Base-by-base conservation (phyloP, 2,888 invertebrate species). In the Pachymerium ferrugineum region DNA sequence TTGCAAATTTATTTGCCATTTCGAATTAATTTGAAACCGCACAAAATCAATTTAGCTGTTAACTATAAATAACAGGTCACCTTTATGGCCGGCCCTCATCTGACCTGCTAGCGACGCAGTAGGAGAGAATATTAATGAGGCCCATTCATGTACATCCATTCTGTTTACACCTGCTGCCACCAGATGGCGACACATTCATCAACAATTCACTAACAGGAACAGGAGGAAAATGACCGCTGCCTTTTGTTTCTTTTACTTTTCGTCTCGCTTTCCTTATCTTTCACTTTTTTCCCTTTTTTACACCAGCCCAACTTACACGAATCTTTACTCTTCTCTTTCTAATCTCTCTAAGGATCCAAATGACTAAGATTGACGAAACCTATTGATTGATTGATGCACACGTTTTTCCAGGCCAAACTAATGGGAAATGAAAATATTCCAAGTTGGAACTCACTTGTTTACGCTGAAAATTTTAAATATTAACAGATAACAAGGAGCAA, bases 41-140 rank as follows among this genome's bases (percentile, higher is more conserved):
- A 62, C 62, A 62, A 62, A 62, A 62, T 62, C 62, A 62, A 62
- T 62, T 62, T 62, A 62, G 62, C 62, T 62, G 62, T 62, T 28
- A 62, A 62, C 62, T 62, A 62, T 62, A 62, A 62, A 62, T 62
- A 62, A 62, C 62, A 22, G 62, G 28, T 12, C 62, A 62, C 62
- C 62, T 62, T 62, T 62, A 62, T n/a, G 28, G n/a, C n/a, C 62
- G 25, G 62, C 62, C 62, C 62, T 28, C 62, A 25, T 28, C 12
- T 62, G 62, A 62, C 62, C 62, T 28, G 62, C 25, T 62, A 22
- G 62, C 62, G 62, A 62, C 62, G 28, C 62, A 62, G 62, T 28
- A 62, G 62, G 62, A 62, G 62, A 62, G 62, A 62, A 62, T 62
- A 62, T 62, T 62, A 62, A 62, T 62, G 62, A 62, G 12, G 62